A percentile compares a stretch with the other conserved stretches of the same genome.
Evolutionary conservation across 2,797 vertebrate species (phyloP).

Genomic region (Chiloscyllium punctatum): DNA sequence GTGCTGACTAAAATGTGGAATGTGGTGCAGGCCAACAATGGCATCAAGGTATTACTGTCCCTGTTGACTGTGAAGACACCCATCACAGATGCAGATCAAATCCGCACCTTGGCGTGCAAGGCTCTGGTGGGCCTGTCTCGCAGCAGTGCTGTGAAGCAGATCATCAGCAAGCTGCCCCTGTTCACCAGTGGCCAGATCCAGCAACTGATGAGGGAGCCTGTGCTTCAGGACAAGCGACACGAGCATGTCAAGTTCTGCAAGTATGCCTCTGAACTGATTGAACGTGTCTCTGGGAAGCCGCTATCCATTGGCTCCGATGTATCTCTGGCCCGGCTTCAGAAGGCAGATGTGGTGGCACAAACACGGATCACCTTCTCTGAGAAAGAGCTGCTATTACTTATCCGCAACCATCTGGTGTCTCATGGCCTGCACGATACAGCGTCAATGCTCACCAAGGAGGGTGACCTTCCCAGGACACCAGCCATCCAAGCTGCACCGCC

Average conservation of each 20-base stretch:
- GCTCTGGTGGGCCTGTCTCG: constrained; percentile 90
- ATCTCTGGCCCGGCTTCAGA: constrained; percentile 87
- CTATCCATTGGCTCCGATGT: constrained; percentile 90
- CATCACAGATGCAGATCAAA: constrained; percentile 96
- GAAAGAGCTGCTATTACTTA: constrained; percentile 92
- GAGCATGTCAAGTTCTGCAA: constrained; percentile 98
- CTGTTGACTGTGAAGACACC: constrained; percentile 95
- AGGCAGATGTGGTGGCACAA: constrained; percentile 93
- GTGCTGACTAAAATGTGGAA: constrained; percentile 98
- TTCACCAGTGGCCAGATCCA: constrained; percentile 98
- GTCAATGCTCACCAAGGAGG: constrained; percentile 81
- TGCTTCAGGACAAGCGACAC: constrained; percentile 96
- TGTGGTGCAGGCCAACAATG: constrained; percentile 96
- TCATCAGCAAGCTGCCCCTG: constrained; percentile 94
- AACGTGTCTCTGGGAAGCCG: constrained; percentile 90
- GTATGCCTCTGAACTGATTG: constrained; percentile 88
- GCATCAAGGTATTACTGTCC: constrained; percentile 95
- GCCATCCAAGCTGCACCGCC: constrained; percentile 60
- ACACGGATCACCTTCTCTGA: constrained; percentile 91
- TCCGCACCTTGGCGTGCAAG: constrained; percentile 87
- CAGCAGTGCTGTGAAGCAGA: constrained; percentile 86
- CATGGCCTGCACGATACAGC: constrained; percentile 91
- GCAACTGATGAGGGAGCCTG: constrained; percentile 96
- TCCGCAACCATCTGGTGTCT: constrained; percentile 91
- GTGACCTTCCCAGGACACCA: constrained; percentile 79